Conservation (phyloP, 2,797 vertebrate genomes). For the Mormyrus hasselquistii region DNA sequence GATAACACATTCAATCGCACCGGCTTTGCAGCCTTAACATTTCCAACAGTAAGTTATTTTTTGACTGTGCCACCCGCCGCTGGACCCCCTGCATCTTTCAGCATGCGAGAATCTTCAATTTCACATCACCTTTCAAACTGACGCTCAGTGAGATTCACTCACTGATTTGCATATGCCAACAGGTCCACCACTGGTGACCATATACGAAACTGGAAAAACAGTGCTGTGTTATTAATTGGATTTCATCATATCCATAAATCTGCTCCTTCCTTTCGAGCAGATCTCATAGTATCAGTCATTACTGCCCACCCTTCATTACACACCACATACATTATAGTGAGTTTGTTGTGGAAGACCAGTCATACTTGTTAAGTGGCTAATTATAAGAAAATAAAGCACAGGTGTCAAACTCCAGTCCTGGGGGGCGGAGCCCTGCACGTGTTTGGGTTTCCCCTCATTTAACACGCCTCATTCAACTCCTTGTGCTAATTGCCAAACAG, state of each 20-base stretch:
- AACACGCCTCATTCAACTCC: neutral
- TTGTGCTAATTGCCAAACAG: neutral
- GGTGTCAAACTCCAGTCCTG: neutral
- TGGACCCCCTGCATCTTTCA: neutral
- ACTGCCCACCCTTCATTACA: neutral
- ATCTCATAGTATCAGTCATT: neutral
- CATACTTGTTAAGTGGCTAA: neutral
- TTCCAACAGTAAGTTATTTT: neutral
- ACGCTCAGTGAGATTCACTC: neutral
- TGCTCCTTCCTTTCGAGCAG: neutral
- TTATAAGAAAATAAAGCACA: neutral
- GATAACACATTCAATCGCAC: neutral
- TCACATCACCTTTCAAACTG: neutral
- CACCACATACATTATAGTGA: neutral
- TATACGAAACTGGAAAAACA: neutral
- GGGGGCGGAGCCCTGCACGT: neutral
- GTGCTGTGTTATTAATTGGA: neutral
- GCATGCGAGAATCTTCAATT: neutral
- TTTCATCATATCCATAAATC: neutral
- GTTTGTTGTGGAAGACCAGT: neutral
- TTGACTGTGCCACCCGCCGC: neutral
- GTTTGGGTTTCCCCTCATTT: neutral
- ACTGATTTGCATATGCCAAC: neutral
- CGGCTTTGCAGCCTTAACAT: neutral
- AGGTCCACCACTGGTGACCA: neutral